Evolutionary conservation across 2,888 invertebrate genomes (phyloP).

Genomic region (Perizoma affinitatum): DNA sequence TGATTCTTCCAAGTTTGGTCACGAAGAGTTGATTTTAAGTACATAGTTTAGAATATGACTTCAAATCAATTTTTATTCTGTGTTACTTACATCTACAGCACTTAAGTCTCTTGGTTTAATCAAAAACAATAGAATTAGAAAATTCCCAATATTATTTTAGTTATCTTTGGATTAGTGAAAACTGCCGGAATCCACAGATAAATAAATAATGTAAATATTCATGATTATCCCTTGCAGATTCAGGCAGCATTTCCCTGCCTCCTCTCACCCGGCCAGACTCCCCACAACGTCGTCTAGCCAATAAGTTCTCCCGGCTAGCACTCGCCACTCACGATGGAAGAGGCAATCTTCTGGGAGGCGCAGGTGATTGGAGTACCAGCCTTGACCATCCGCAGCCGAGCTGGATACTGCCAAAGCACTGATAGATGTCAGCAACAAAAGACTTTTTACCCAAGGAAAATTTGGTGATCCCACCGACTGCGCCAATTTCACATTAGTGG

Average conservation of each 20-base stretch:
- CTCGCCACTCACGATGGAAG: conserved; percentile 95
- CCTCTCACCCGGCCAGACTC: conserved; percentile 79
- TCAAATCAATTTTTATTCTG: no score
- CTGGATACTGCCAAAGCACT: conserved; percentile 76
- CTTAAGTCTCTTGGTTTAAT: no score
- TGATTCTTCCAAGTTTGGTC: no score
- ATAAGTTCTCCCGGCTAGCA: conserved; percentile 93
- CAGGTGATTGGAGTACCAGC: conserved; percentile 87
- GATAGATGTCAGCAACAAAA: conserved; percentile 6
- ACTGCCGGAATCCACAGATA: no score
- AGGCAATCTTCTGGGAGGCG: conserved; percentile 93
- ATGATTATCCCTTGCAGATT: conserved; percentile 55
- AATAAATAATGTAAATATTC: background rate
- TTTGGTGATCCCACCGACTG: conserved; percentile 8
- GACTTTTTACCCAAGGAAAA: no score
- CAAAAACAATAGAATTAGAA: no score
- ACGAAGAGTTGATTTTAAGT: no score
- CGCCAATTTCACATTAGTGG: background rate
- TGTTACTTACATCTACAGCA: no score
- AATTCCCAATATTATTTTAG: no score
- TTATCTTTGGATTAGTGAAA: no score
- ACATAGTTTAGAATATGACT: no score
- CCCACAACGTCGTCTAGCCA: conserved; percentile 88
- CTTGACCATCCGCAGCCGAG: conserved; percentile 64
- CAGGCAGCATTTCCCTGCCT: conserved; percentile 76